Percentiles rank a stretch among this genome's conserved stretches.
Evolutionary conservation across 92 coral and sea anemone genomes (phyloP).

Genomic region (Galaxea fascicularis): DNA sequence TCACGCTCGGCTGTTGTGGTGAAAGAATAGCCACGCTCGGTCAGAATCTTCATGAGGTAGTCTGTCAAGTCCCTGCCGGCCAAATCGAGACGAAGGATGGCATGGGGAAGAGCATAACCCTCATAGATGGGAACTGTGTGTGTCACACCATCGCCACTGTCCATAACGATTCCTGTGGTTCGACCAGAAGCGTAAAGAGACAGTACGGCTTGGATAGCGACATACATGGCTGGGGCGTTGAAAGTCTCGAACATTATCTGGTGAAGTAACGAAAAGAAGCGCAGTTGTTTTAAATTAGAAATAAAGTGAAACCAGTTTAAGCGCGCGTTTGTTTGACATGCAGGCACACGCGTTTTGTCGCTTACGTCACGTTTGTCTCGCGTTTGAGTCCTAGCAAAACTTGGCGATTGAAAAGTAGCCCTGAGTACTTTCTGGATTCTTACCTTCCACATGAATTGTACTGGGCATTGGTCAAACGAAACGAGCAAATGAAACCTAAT

Average conservation of each 20-base stretch:
- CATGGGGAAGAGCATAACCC: constrained; percentile 96
- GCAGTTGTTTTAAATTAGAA: neutral
- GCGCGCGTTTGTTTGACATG: too few relatives aligned
- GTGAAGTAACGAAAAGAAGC: neutral
- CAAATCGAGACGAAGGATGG: constrained; percentile 94
- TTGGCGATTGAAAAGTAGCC: too few relatives aligned
- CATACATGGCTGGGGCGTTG: constrained; percentile 93
- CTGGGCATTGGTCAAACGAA: too few relatives aligned
- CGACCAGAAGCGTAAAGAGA: constrained; percentile 96
- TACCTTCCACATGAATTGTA: too few relatives aligned
- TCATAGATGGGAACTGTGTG: constrained; percentile 99
- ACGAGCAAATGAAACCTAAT: too few relatives aligned
- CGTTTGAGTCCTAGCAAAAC: too few relatives aligned
- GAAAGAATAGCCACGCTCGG: constrained; percentile 98
- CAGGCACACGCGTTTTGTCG: too few relatives aligned
- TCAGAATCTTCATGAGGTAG: constrained; percentile 97
- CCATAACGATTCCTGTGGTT: constrained; percentile 95
- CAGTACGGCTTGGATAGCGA: constrained; percentile 92
- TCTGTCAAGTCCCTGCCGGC: constrained; percentile 98
- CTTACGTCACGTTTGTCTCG: too few relatives aligned
- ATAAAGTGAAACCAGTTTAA: neutral
- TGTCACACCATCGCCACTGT: constrained; percentile 96
- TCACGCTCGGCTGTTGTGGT: constrained; percentile 99
- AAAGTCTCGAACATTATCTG: constrained; percentile 96
- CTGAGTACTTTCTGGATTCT: too few relatives aligned